A percentile compares a stretch with the other conserved stretches of the same genome.
Evolutionary conservation across 1,140 invertebrate species (phyloP).

Genomic region (Zaprionus africanus): DNA sequence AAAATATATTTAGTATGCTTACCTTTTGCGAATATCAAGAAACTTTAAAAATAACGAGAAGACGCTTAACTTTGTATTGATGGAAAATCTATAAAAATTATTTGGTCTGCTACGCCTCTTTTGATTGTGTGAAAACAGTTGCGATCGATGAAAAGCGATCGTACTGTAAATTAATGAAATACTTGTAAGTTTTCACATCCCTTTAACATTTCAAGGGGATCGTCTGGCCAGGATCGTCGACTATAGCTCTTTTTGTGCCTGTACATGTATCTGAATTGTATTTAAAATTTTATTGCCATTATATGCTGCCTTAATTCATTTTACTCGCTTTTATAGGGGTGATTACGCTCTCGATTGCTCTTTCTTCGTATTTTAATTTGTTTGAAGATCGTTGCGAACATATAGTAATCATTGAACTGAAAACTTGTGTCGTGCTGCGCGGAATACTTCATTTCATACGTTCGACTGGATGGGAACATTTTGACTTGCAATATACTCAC

Average conservation of each 20-base stretch:
- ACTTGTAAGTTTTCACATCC: neutral
- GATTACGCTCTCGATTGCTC: constrained; percentile 44
- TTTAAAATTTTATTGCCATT: constrained; percentile 33
- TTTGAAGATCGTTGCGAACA: constrained; percentile 40
- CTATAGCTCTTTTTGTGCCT: constrained; percentile 6
- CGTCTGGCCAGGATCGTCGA: neutral
- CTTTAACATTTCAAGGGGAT: neutral
- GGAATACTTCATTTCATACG: constrained; percentile 41
- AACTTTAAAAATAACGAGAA: no score
- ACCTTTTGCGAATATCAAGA: no score
- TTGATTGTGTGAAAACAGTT: neutral
- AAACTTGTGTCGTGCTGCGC: constrained; percentile 50
- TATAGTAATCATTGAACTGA: constrained; percentile 45
- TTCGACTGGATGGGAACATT: constrained; percentile 49
- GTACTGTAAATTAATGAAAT: neutral
- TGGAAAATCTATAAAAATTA: neutral
- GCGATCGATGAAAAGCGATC: neutral
- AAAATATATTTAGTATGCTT: no score
- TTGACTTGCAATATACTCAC: constrained; percentile 21
- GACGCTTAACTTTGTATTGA: neutral
- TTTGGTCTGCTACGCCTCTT: neutral
- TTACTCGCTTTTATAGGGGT: constrained; percentile 40
- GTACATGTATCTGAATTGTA: constrained; percentile 22
- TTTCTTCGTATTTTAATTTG: constrained; percentile 51
- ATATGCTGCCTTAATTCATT: constrained; percentile 27